A percentile compares a stretch with the other conserved stretches of the same genome.
Evolutionary conservation across 1,140 invertebrate genomes (phyloP).

Genomic region (Triops longicaudatus): DNA sequence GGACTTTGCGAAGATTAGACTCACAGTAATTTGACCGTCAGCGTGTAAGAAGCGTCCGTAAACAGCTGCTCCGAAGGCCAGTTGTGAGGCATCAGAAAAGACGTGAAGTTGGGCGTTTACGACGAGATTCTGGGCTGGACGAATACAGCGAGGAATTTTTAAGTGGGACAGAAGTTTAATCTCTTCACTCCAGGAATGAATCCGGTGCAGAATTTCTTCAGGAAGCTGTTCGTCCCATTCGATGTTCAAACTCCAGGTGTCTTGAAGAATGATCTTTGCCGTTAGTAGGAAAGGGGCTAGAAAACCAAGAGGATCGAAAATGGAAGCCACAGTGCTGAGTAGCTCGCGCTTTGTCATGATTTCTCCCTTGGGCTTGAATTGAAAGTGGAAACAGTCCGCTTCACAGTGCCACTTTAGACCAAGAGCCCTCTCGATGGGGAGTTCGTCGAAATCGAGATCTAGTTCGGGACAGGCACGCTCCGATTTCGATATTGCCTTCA

Average conservation of each 20-base stretch:
- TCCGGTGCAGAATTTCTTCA: not conserved
- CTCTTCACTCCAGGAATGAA: not conserved
- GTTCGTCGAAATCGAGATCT: conserved; percentile 18
- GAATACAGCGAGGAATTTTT: not conserved
- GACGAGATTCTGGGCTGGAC: not conserved
- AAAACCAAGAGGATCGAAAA: conserved; percentile 43
- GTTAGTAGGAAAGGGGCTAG: conserved; percentile 37
- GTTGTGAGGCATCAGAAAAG: conserved; percentile 7
- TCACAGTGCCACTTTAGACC: not conserved
- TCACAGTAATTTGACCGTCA: conserved; percentile 14
- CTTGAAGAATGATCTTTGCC: conserved; percentile 42
- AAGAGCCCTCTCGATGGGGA: not conserved
- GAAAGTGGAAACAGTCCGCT: not conserved
- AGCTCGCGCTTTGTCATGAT: conserved; percentile 34
- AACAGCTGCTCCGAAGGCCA: conserved; percentile 3
- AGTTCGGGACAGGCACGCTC: not conserved
- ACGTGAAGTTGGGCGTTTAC: conserved; percentile 6
- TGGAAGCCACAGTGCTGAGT: conserved; percentile 32
- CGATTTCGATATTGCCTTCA: conserved; percentile 16
- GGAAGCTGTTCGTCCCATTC: conserved; percentile 41
- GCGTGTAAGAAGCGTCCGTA: not conserved
- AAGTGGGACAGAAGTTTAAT: not conserved
- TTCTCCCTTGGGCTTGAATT: not conserved
- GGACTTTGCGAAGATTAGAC: conserved; percentile 32
- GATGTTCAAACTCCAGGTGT: conserved; percentile 37